Conservation (phyloP, 2,888 invertebrate genomes). For the Portevinia maculata region DNA sequence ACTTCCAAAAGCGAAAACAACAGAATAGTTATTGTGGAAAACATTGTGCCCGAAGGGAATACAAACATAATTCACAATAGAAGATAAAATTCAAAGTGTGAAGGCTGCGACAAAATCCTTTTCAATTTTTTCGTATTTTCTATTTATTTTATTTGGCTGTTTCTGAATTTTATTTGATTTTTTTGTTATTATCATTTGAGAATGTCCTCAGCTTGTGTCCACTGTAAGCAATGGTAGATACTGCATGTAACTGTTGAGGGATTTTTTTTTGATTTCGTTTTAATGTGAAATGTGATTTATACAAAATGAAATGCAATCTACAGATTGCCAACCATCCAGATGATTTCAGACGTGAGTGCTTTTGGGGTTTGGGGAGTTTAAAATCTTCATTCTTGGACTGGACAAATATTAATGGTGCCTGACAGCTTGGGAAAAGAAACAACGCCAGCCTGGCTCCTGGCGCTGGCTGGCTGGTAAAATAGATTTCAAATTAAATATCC, state of each 20-base stretch:
- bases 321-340: slow-evolving; percentile 39
- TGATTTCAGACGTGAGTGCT: slow-evolving; percentile 38
- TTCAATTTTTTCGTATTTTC: slow-evolving; percentile 41
- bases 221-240: slow-evolving; percentile 66
- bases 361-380: slow-evolving; percentile 19
- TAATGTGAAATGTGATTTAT: slow-evolving; percentile 29
- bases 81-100: slow-evolving; percentile 52
- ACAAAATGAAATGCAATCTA: slow-evolving; percentile 35
- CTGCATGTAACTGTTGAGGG: slow-evolving; percentile 65
- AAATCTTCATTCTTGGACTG: slow-evolving; percentile 16
- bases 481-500: slow-evolving; percentile 55
- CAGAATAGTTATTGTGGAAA: slow-evolving; percentile 27
- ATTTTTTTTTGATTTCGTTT: slow-evolving; percentile 33
- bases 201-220: slow-evolving; percentile 46
- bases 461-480: slow-evolving; percentile 45
- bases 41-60: slow-evolving; percentile 45
- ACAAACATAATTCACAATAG: slow-evolving; percentile 44
- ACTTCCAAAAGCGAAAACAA: slow-evolving; percentile 23
- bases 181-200: slow-evolving; percentile 16
- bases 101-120: slow-evolving; percentile 68
- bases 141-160: slow-evolving; percentile 43
- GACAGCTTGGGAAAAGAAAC: slow-evolving; percentile 33
- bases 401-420: slow-evolving; percentile 59
- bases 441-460: slow-evolving; percentile 9
- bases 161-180: slow-evolving; percentile 40